Conservation (phyloP, 2,888 invertebrate genomes). For the Glaucopsyche alexis region DNA sequence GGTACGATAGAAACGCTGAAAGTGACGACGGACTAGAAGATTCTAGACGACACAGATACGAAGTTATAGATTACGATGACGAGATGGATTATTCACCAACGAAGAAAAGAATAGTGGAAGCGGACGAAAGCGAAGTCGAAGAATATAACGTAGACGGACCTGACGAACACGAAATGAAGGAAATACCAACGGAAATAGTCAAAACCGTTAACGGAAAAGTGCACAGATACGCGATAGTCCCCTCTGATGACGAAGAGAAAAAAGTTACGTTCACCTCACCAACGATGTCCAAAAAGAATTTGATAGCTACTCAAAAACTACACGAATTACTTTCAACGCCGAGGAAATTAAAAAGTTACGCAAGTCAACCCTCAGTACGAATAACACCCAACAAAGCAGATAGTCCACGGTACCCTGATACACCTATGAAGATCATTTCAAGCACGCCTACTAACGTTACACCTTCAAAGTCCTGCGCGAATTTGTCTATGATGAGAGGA, state of each 20-base stretch:
- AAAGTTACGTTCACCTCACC: slow-evolving; percentile 68
- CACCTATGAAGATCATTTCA: slow-evolving; percentile 58
- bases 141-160: slow-evolving; percentile 80
- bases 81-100: slow-evolving; percentile 69
- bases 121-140: slow-evolving; percentile 65
- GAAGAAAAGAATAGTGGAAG: slow-evolving; percentile 71
- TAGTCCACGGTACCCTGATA: slow-evolving; percentile 50
- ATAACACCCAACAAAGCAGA: slow-evolving; percentile 63
- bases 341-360: slow-evolving; percentile 78
- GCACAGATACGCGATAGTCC: slow-evolving; percentile 80
- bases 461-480: slow-evolving; percentile 76
- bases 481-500: slow-evolving; percentile 52
- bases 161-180: slow-evolving; percentile 76
- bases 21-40: slow-evolving; percentile 64
- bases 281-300: slow-evolving; percentile 79
- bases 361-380: slow-evolving; percentile 75
- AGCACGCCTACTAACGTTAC: slow-evolving; percentile 71
- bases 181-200: slow-evolving; percentile 79
- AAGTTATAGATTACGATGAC: slow-evolving; percentile 75
- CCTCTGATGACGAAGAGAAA: slow-evolving; percentile 76
- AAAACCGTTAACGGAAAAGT: slow-evolving; percentile 83
- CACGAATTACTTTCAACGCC: slow-evolving; percentile 88
- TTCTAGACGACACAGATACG: slow-evolving; percentile 72
- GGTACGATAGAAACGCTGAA: slow-evolving; percentile 59
- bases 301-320: slow-evolving; percentile 86